Percentiles rank a stretch among this genome's conserved stretches.
Conservation (phyloP, 1,140 invertebrate species). For the Myzus persicae region DNA sequence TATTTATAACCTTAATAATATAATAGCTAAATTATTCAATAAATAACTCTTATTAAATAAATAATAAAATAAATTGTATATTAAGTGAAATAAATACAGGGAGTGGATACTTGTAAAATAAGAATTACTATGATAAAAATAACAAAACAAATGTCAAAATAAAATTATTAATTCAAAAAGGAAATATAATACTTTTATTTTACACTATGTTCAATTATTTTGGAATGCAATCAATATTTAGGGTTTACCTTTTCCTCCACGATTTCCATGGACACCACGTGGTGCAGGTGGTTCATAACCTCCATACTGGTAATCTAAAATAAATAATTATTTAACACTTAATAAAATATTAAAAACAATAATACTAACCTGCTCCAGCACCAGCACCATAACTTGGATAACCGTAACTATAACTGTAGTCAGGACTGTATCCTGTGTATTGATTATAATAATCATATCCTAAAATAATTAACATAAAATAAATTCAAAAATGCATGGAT, state of each 20-base stretch:
- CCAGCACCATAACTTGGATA: conserved; percentile 59
- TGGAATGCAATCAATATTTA: conserved; percentile 47
- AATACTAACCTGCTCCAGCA: conserved; percentile 52
- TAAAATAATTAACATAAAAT: background rate
- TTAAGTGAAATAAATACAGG: conserved; percentile 45
- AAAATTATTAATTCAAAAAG: conserved; percentile 58
- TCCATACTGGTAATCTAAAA: conserved; percentile 54
- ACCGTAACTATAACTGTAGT: conserved; percentile 58
- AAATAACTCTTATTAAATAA: conserved; percentile 36
- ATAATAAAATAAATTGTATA: conserved; percentile 21
- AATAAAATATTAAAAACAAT: background rate
- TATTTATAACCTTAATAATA: background rate
- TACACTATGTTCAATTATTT: conserved; percentile 47
- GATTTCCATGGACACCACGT: conserved; percentile 55
- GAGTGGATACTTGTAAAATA: conserved; percentile 33
- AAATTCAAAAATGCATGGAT: background rate
- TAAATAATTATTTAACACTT: background rate
- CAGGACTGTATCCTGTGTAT: conserved; percentile 55
- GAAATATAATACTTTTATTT: conserved; percentile 55
- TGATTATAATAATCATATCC: conserved; percentile 57
- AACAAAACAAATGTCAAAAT: conserved; percentile 54
- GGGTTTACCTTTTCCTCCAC: conserved; percentile 57
- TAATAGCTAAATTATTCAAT: background rate
- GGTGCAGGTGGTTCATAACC: conserved; percentile 56
- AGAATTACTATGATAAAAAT: conserved; percentile 41